phyloP scores from a whole-genome alignment of 2,888 invertebrate species.

The Cephalotes varians region DNA sequence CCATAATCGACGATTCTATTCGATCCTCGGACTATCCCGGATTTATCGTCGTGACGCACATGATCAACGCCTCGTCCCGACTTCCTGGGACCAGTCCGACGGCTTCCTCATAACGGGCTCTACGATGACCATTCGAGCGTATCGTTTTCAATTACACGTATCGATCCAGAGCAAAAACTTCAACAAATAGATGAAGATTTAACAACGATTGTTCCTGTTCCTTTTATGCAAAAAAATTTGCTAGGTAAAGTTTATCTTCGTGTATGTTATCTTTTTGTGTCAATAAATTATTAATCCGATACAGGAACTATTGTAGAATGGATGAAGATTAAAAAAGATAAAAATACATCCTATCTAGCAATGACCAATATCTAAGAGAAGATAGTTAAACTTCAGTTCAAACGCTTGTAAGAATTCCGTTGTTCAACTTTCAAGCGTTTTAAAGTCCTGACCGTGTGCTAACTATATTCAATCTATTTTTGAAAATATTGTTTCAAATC shows the following conservation, averaged over 20 bases:
- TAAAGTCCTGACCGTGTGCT: background rate
- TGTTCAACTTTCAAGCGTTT: background rate
- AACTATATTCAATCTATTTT: background rate
- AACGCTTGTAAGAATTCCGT: background rate
- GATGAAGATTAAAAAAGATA: background rate
- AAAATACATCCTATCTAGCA: background rate
- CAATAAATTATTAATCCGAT: background rate
- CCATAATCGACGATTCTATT: slow-evolving; percentile 55
- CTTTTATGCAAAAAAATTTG: background rate
- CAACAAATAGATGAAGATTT: background rate
- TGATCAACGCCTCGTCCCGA: slow-evolving; percentile 60
- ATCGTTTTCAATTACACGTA: background rate
- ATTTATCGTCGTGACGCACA: slow-evolving; percentile 20
- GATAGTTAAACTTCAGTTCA: background rate
- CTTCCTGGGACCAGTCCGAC: slow-evolving; percentile 62
- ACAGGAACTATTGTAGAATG: background rate
- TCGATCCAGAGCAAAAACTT: background rate
- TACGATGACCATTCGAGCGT: slow-evolving; percentile 8
- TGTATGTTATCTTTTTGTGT: background rate
- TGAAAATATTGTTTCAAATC: background rate
- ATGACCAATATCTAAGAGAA: background rate
- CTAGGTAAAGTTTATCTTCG: background rate
- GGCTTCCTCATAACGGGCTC: slow-evolving; percentile 25
- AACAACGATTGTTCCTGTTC: background rate
- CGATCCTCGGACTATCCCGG: slow-evolving; percentile 56